Conservation (phyloP, 1,140 invertebrate genomes). For the Drosophila sulfurigaster region DNA sequence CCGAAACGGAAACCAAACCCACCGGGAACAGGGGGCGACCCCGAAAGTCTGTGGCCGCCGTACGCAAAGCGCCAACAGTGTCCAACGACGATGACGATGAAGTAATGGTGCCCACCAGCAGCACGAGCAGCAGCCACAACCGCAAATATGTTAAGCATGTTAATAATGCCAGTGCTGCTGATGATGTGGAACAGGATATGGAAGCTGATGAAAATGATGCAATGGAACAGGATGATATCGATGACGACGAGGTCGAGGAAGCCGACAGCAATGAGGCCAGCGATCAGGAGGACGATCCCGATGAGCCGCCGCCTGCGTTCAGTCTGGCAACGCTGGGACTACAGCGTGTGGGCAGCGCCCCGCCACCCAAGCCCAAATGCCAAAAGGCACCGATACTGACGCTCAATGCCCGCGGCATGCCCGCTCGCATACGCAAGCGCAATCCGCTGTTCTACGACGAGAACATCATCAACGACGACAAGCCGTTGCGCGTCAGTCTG, state of each 20-base stretch:
- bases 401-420: constrained; percentile 94
- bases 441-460: constrained; percentile 96
- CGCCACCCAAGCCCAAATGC: constrained; percentile 88
- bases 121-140: background rate
- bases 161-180: constrained; percentile 22
- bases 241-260: constrained; percentile 37
- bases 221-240: constrained; percentile 42
- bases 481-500: constrained; percentile 88
- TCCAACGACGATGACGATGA: constrained; percentile 33
- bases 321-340: constrained; percentile 91
- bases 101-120: background rate
- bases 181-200: constrained; percentile 22
- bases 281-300: constrained; percentile 85
- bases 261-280: constrained; percentile 76
- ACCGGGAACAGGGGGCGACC: constrained; percentile 42
- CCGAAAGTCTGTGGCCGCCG: constrained; percentile 45
- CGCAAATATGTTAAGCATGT: constrained; percentile 1
- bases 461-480: constrained; percentile 93
- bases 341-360: constrained; percentile 91
- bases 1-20: constrained; percentile 50
- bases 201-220: constrained; percentile 34
- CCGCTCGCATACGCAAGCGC: constrained; percentile 94
- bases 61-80: constrained; percentile 14
- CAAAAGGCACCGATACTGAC: constrained; percentile 90
- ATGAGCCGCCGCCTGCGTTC: constrained; percentile 88